Evolutionary conservation across 2,113 vertebrate species (phyloP).

Genomic region (Serilophus lunatus): DNA sequence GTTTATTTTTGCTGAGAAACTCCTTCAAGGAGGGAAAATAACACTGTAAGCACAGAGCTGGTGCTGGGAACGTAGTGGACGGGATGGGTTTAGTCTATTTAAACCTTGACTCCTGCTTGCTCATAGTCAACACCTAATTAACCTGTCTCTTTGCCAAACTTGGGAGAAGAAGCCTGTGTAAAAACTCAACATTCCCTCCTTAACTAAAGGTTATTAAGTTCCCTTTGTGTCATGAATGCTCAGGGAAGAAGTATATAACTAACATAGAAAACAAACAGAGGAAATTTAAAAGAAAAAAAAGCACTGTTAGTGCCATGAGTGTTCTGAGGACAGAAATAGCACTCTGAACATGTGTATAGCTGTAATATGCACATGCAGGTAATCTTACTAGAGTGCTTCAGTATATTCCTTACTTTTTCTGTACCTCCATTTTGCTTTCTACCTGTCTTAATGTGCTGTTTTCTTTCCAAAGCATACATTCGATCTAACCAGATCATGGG

Average conservation of each 20-base stretch:
- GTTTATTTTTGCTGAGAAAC: background rate
- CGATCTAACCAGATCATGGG: constrained; percentile 99
- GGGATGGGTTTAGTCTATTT: background rate
- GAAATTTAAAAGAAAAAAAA: background rate
- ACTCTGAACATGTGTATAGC: background rate
- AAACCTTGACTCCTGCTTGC: background rate
- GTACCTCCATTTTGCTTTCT: background rate
- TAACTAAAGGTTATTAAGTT: background rate
- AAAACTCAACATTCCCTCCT: background rate
- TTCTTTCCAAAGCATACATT: constrained; percentile 85
- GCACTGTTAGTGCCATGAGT: background rate
- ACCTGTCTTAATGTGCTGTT: background rate
- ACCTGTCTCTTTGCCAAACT: background rate
- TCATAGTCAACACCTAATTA: background rate
- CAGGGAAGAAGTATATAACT: background rate
- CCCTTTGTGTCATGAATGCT: background rate
- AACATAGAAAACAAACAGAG: accelerated
- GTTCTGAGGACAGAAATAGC: background rate
- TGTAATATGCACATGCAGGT: background rate
- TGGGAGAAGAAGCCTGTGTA: background rate
- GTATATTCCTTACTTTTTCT: background rate
- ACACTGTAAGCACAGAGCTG: background rate
- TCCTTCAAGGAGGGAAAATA: background rate
- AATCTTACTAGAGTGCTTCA: background rate
- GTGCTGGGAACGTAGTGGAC: background rate